Base-by-base conservation (phyloP, 2,888 invertebrate genomes). In the Cephus pulcher region DNA sequence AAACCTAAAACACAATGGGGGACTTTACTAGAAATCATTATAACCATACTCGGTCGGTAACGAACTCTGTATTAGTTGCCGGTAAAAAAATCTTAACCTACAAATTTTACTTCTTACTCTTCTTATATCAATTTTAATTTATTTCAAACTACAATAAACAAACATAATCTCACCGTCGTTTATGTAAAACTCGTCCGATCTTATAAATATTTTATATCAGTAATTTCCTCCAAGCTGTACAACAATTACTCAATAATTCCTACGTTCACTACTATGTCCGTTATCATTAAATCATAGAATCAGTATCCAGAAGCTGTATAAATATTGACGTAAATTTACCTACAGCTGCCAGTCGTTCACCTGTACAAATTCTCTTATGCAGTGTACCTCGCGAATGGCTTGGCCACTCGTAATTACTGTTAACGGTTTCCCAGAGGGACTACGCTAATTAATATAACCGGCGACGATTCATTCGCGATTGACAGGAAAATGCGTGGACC, bases 401-500 rank as follows among this genome's bases (percentile, higher is more conserved):
- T 56, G 40, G 40, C 40, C 40, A 56, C 40, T 23, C 40, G 40
- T 56, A 56, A 56, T 56, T n/a, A 34, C 35, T 34, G 87, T 85
- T 87, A 89, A 89, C 89, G 88, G 88, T 89, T 89, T 88, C 71
- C 89, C 89, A 84, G 85, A 86, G 87, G 89, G 87, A 78, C 83
- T 82, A 82, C 87, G 89, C 90, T 91, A 91, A 91, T 91, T 91
- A 91, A 91, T 91, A 91, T 91, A 89, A 89, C 90, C 87, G 84
- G 86, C 84, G 88, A 87, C 88, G 88, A 90, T 89, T 90, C 89
- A 86, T 88, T 88, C 87, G 88, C 88, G 89, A 90, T 90, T 89
- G 90, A 91, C 91, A 89, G 90, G 88, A 89, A 83, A 85, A 85
- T 84, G 82, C 81, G 80, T 78, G 78, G 80, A 56, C 71, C 12